Percentiles rank a stretch among this genome's conserved stretches.
Conservation (phyloP, 2,888 invertebrate genomes). For the Leptinotarsa haldemani region DNA sequence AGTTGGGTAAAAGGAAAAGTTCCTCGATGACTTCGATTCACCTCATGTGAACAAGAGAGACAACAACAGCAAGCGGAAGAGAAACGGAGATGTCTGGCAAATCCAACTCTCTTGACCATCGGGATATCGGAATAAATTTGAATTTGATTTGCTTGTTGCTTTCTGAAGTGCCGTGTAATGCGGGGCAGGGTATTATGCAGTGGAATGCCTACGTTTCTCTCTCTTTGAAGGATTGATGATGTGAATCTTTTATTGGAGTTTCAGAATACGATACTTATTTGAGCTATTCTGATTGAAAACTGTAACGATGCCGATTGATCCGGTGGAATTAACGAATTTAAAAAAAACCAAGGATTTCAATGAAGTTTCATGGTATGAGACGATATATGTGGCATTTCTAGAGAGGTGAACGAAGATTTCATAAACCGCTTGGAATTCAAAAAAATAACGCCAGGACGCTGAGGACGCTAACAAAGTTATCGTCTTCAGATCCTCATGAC, state of each 20-base stretch:
- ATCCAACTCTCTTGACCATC: conserved; percentile 6
- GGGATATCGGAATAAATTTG: conserved; percentile 21
- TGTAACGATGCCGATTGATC: too few species aligned
- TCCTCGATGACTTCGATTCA: background rate
- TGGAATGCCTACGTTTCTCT: background rate
- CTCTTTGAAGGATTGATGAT: background rate
- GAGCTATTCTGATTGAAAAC: too few species aligned
- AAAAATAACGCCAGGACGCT: too few species aligned
- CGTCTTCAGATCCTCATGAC: too few species aligned
- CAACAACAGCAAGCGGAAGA: background rate
- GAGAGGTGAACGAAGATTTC: too few species aligned
- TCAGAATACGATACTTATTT: too few species aligned
- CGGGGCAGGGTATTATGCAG: background rate
- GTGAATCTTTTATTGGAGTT: background rate
- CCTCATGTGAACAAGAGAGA: conserved; percentile 1
- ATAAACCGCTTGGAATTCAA: too few species aligned
- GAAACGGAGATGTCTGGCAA: conserved; percentile 7
- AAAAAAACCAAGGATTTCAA: too few species aligned
- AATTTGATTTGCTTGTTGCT: conserved; percentile 18
- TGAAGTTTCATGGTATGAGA: too few species aligned
- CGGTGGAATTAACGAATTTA: too few species aligned
- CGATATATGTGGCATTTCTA: too few species aligned
- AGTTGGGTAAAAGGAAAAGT: background rate
- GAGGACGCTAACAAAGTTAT: too few species aligned
- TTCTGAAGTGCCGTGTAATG: background rate